Percentiles rank a stretch among this genome's conserved stretches.
Conservation (phyloP, 2,113 vertebrate species). For the Balaeniceps rex region DNA sequence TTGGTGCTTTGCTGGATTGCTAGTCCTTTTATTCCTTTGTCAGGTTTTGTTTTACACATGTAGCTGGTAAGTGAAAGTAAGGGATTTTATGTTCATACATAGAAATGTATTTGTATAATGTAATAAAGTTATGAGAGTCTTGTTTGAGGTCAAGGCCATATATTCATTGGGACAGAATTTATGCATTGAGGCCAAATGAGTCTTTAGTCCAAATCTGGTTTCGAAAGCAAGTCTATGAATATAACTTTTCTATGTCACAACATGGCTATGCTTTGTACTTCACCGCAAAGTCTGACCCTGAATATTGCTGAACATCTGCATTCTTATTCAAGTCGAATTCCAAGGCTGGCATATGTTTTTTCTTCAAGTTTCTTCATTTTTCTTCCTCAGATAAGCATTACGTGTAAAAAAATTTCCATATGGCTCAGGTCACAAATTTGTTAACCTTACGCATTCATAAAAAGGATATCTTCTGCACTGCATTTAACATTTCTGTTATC, state of each 20-base stretch:
- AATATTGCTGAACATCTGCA: background rate
- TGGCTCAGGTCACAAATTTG: constrained; percentile 19
- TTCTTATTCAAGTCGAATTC: constrained; percentile 6
- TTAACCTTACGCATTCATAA: constrained; percentile 20
- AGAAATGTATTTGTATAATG: background rate
- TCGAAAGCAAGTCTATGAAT: background rate
- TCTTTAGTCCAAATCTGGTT: background rate
- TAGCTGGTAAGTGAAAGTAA: background rate
- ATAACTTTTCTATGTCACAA: background rate
- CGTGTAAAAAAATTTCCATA: constrained; percentile 6
- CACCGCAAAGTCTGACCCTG: background rate
- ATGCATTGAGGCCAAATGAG: background rate
- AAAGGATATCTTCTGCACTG: background rate
- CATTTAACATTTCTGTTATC: constrained; percentile 40
- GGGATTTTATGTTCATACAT: background rate
- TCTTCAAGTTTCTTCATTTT: background rate
- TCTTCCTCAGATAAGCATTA: constrained; percentile 20
- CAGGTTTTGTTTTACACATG: background rate
- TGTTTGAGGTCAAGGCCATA: constrained; percentile 9
- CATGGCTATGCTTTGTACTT: background rate
- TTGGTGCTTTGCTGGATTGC: background rate
- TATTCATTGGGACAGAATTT: constrained; percentile 10
- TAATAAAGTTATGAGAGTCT: background rate
- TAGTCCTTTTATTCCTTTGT: background rate
- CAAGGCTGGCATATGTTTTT: background rate